Conservation (phyloP, 1,140 invertebrate species). For the Drosophila nannoptera region DNA sequence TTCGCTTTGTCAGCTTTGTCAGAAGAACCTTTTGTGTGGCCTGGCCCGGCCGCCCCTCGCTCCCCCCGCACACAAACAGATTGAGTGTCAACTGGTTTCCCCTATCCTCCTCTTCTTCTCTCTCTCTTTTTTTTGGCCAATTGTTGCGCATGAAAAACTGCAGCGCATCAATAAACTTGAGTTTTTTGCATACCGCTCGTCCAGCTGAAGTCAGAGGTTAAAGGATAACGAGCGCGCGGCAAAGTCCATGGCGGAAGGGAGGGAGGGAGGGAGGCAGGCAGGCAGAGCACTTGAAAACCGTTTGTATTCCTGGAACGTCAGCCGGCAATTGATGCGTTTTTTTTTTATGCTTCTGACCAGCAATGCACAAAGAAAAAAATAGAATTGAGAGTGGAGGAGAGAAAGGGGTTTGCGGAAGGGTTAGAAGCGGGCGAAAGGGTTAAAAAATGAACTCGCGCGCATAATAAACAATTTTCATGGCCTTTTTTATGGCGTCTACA, state of each 20-base stretch:
- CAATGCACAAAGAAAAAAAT: background rate
- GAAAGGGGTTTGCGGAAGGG: constrained; percentile 1
- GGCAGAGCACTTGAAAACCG: background rate
- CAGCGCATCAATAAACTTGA: constrained; percentile 38
- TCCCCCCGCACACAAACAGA: background rate
- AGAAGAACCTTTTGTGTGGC: constrained; percentile 31
- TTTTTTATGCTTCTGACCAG: constrained; percentile 24
- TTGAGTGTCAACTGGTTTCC: background rate
- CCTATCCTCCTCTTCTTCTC: constrained; percentile 1
- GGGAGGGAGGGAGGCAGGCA: background rate
- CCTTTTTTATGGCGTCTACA: constrained; percentile 42
- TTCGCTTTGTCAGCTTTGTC: constrained; percentile 39
- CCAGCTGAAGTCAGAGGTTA: constrained; percentile 4
- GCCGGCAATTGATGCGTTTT: constrained; percentile 37
- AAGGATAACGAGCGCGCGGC: background rate
- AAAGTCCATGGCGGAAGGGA: background rate
- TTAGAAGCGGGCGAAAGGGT: constrained; percentile 10
- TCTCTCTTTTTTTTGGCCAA: constrained; percentile 36
- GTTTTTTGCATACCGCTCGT: constrained; percentile 3
- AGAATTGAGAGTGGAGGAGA: background rate
- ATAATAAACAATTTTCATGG: constrained; percentile 39
- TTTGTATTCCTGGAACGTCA: constrained; percentile 37
- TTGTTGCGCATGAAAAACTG: constrained; percentile 41
- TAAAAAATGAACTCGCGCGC: constrained; percentile 33
- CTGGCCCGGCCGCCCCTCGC: constrained; percentile 10